These are phyloP conservation scores for Papilio machaon DNA, from an alignment of 1,140 invertebrate species.

Conservation along the genomic window DNA sequence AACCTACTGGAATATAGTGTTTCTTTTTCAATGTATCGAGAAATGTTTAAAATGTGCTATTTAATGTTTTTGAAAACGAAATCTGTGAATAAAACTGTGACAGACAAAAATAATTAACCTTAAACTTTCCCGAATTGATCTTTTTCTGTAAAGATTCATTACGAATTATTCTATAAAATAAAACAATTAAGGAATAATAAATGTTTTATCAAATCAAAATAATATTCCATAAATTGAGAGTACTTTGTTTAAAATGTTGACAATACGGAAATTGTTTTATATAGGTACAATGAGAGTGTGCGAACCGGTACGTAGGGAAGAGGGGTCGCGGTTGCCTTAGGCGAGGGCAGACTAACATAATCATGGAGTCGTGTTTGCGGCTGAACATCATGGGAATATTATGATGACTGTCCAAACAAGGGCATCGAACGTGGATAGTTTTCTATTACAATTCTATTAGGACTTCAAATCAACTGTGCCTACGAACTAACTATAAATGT, in stretches of 20 bases:
- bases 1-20: background rate
- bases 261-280: conserved; percentile 29
- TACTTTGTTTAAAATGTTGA: conserved; percentile 30
- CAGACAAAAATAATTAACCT: no score
- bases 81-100: no score
- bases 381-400: conserved; percentile 39
- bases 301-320: background rate
- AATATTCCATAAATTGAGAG: background rate
- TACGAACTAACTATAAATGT: background rate
- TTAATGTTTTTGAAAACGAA: no score
- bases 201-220: background rate
- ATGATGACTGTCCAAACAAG: conserved; percentile 36
- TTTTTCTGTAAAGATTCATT: no score
- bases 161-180: no score
- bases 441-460: background rate
- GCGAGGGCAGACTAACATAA: conserved; percentile 33
- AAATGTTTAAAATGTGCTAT: no score
- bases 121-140: no score
- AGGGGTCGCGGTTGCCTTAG: conserved; percentile 22
- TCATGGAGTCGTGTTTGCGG: conserved; percentile 34
- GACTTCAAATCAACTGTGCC: background rate
- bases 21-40: no score
- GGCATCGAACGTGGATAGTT: conserved; percentile 33
- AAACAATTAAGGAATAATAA: background rate
- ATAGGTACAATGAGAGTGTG: conserved; percentile 24